These are phyloP conservation scores for Chaenodraco wilsoni DNA, from an alignment of 2,797 vertebrate species.

Conservation along the genomic window DNA sequence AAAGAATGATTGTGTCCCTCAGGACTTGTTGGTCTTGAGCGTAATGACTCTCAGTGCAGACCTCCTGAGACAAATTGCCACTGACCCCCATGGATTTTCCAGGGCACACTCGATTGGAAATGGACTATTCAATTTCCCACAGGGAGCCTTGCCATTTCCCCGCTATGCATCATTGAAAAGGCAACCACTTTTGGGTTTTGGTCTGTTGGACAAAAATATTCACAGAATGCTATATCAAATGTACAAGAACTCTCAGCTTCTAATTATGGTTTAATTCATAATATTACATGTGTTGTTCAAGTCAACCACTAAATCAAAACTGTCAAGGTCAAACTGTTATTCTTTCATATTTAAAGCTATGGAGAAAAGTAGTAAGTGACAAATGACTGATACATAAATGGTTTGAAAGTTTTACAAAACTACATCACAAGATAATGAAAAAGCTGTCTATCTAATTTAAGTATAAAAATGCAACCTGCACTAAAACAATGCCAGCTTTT, in stretches of 20 bases:
- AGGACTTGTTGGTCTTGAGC: conserved; percentile 73
- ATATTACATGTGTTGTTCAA: background rate
- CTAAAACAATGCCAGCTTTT: background rate
- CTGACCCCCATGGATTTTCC: conserved; percentile 80
- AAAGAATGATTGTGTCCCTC: conserved; percentile 69
- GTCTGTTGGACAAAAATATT: conserved; percentile 40
- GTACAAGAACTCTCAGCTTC: background rate
- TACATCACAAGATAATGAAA: background rate
- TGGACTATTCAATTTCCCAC: conserved; percentile 82
- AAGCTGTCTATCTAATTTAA: background rate
- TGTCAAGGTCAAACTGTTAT: background rate
- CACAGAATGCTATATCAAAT: conserved; percentile 24
- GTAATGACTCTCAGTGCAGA: conserved; percentile 75
- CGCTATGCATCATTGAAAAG: conserved; percentile 70
- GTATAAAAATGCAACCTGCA: background rate
- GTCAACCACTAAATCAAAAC: background rate
- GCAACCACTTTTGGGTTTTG: conserved; percentile 53
- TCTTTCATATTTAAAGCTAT: background rate
- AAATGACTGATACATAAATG: background rate
- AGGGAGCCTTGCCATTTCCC: conserved; percentile 73
- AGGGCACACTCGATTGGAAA: conserved; percentile 80
- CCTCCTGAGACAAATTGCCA: conserved; percentile 80
- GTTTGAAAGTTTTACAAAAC: background rate
- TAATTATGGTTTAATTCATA: conserved; percentile 12
- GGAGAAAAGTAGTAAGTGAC: background rate